Percentiles rank a stretch among this genome's conserved stretches.
phyloP scores from a whole-genome alignment of 2,888 invertebrate species.

The Drosophila prolongata region DNA sequence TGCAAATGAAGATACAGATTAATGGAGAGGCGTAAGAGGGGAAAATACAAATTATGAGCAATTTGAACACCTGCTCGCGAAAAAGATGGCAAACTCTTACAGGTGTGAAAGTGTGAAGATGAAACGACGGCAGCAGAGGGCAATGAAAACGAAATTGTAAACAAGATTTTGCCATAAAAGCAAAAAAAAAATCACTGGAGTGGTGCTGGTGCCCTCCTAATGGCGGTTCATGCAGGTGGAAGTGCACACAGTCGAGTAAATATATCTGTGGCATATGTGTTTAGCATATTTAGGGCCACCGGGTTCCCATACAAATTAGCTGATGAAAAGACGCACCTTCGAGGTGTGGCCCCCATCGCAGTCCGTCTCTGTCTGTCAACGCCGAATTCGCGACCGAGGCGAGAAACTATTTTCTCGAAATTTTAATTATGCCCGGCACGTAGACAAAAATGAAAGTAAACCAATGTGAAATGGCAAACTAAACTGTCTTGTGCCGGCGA shows the following conservation, averaged over 20 bases:
- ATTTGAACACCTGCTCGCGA: constrained; percentile 49
- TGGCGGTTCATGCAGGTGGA: constrained; percentile 40
- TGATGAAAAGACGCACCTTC: constrained; percentile 57
- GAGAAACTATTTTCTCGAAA: constrained; percentile 48
- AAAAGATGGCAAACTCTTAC: constrained; percentile 15
- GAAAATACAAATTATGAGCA: constrained; percentile 25
- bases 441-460: constrained; percentile 75
- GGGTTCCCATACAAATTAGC: constrained; percentile 45
- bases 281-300: constrained; percentile 26
- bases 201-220: constrained; percentile 32
- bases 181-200: constrained; percentile 4
- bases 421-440: constrained; percentile 73
- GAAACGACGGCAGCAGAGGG: constrained; percentile 8
- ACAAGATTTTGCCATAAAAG: constrained; percentile 32
- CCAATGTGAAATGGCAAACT: constrained; percentile 71
- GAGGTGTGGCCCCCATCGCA: constrained; percentile 55
- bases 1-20: constrained; percentile 13
- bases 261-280: constrained; percentile 2
- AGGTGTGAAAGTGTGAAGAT: constrained; percentile 40
- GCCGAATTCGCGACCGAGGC: constrained; percentile 35
- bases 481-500: constrained; percentile 21
- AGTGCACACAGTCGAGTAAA: constrained; percentile 19
- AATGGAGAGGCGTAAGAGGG: neutral
- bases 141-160: constrained; percentile 39
- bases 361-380: constrained; percentile 22